Evolutionary conservation across 2,888 invertebrate genomes (phyloP).

Genomic region (Pachycephus smyrnensis): DNA sequence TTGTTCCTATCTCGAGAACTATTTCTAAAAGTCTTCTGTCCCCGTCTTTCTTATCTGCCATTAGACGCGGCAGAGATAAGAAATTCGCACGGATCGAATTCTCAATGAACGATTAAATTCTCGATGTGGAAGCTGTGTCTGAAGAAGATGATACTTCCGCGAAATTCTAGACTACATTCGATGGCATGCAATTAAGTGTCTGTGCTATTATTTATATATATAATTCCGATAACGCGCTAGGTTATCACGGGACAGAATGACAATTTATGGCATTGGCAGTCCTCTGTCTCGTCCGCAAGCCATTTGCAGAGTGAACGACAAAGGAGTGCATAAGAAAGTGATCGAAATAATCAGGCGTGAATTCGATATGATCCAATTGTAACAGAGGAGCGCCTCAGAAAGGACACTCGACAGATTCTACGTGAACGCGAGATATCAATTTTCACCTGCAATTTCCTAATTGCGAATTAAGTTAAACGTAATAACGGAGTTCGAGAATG

Average conservation of each 20-base stretch:
- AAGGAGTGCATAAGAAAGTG: not conserved
- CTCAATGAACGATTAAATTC: not conserved
- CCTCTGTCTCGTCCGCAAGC: not conserved
- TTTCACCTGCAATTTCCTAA: not conserved
- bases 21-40: not conserved
- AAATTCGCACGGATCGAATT: not conserved
- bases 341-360: not conserved
- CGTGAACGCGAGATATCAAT: not conserved
- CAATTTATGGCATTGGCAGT: not conserved
- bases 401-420: not conserved
- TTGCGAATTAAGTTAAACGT: not conserved
- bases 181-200: slow-evolving; percentile 17
- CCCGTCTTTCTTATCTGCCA: not conserved
- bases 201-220: slow-evolving; percentile 23
- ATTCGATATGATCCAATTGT: not conserved
- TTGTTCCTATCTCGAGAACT: slow-evolving; percentile 23
- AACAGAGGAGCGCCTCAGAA: not conserved
- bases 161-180: slow-evolving; percentile 10
- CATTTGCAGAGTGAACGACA: not conserved
- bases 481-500: not conserved
- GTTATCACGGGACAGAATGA: not conserved
- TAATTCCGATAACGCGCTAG: not conserved
- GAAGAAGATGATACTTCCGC: slow-evolving; percentile 3
- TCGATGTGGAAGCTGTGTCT: not conserved
- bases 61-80: not conserved